phyloP scores from a whole-genome alignment of 2,113 vertebrate species.

The Pithys albifrons region DNA sequence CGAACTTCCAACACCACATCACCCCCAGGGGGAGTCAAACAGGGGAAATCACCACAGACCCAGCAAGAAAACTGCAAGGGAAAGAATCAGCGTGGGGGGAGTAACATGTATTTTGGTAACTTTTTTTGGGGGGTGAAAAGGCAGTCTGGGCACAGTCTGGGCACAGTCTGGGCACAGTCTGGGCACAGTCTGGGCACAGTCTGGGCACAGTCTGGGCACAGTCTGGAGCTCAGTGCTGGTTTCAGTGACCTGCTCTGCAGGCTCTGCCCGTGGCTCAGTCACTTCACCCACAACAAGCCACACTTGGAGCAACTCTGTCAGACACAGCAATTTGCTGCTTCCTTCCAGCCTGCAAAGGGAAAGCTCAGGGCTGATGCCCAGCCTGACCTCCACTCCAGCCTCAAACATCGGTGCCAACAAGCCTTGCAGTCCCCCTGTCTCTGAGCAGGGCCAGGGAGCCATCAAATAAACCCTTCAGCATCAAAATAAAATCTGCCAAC shows the following conservation, averaged over 20 bases:
- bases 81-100: accelerated
- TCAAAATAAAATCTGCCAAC: background rate
- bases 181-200: too few relatives aligned
- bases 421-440: background rate
- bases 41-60: accelerated
- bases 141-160: background rate
- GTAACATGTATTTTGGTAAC: background rate
- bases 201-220: background rate
- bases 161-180: too few relatives aligned
- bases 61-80: background rate
- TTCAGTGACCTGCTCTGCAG: accelerated
- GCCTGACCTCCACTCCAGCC: accelerated
- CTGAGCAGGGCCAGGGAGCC: background rate
- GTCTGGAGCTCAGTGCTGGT: background rate
- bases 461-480: background rate
- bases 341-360: accelerated
- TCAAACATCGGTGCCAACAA: background rate
- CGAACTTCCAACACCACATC: accelerated
- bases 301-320: background rate
- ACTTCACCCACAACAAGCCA: accelerated
- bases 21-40: background rate
- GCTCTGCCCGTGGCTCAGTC: accelerated
- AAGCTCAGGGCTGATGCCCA: background rate
- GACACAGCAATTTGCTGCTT: background rate
- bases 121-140: background rate